Evolutionary conservation across 2,113 vertebrate species (phyloP), one percentile per base, ranked within the genome.

Genomic region (Colossoma macropomum): DNA sequence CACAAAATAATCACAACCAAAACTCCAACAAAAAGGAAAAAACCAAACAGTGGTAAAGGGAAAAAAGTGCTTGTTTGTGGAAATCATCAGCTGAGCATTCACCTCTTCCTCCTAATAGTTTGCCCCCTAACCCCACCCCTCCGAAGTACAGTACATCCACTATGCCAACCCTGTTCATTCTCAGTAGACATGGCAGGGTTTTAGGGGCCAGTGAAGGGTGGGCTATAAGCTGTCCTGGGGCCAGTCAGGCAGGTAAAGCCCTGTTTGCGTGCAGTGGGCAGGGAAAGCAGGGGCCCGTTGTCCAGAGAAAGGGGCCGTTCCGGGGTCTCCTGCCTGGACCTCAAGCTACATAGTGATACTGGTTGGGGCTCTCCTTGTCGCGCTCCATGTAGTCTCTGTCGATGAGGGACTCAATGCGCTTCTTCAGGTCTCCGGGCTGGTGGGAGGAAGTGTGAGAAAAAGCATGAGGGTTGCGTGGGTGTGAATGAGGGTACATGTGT

Each of bases 361-460:
- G 97, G 89, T 98, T 99, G 0, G 97, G 95, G 81, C 94, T 99
- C 92, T 99, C 97, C 92, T 96, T 97, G 90, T 99, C 97, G 68
- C 97, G 94, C 86, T 99, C 97, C 98, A 99, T 98, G 90, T 98
- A 99, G 93, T 99, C 97, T 94, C 98, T 95, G 89, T 99, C 97
- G 88, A 99, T 99, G 76, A 99, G 97, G 15, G 97, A 99, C 91
- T 99, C 97, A 12, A 99, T 97, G 72, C 97, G 94, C 91, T 99
- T 99, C 93, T 99, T 99, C 91, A 99, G 93, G 87, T 98, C 97
- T 76, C 97, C 97, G 83, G 97, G 96, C 97, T 99, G 88, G 41
- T 81, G 41, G 65, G 65, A 75, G 0, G 59, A n/a, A 75, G 38
- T 54, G 19, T 65, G 19, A 71, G 41, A 16, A 7, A 2, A 25